Evolutionary conservation across 2,113 vertebrate species (phyloP).

Genomic region (Zosterops lateralis): DNA sequence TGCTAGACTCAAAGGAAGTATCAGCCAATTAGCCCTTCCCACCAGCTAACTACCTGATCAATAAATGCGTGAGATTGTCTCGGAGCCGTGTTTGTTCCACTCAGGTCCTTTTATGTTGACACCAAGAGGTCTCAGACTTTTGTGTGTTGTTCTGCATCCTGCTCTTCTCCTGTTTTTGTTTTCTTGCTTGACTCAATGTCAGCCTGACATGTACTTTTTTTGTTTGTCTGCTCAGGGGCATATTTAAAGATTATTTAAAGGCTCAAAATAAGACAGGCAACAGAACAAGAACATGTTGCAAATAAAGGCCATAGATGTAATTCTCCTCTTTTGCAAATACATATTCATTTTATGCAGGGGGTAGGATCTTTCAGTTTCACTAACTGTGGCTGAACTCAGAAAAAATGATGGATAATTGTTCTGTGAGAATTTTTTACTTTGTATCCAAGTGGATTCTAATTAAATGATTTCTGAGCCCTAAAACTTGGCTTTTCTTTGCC

Average conservation of each 20-base stretch:
- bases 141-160: background rate
- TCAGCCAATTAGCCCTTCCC: background rate
- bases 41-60: background rate
- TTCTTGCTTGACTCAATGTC: background rate
- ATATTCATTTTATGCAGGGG: background rate
- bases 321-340: background rate
- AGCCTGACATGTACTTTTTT: background rate
- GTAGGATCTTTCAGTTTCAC: background rate
- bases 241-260: background rate
- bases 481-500: background rate
- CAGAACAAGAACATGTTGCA: background rate
- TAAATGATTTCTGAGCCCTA: background rate
- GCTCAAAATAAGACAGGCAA: background rate
- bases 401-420: background rate
- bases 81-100: background rate
- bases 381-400: background rate
- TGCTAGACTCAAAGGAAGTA: background rate
- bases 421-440: background rate
- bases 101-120: background rate
- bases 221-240: background rate
- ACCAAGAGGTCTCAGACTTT: background rate
- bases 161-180: background rate
- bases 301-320: background rate
- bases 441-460: background rate
- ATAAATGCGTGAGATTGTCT: background rate